These are phyloP conservation scores for Dolichallabes microphthalmus DNA, from an alignment of 2,113 vertebrate species.

Conservation along the genomic window DNA sequence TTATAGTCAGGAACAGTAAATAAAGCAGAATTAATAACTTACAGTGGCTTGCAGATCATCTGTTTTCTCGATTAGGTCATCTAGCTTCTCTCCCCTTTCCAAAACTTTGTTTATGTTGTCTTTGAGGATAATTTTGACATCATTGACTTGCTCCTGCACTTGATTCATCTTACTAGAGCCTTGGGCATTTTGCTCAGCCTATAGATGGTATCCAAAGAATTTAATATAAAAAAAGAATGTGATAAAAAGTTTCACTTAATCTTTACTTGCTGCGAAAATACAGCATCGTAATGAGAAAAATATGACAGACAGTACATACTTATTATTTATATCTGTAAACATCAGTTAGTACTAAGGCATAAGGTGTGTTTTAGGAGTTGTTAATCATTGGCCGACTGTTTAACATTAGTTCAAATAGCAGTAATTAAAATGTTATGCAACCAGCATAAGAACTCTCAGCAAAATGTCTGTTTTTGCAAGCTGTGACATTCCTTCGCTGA, in stretches of 20 bases:
- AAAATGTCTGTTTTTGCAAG: constrained; percentile 4
- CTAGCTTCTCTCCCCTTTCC: constrained; percentile 75
- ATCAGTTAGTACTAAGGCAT: neutral
- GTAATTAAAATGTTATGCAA: constrained; percentile 44
- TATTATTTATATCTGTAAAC: neutral
- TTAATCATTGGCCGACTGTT: neutral
- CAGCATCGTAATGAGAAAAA: neutral
- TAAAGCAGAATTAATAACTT: constrained; percentile 53
- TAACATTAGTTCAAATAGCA: neutral
- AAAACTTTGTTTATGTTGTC: constrained; percentile 83
- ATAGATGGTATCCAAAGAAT: neutral
- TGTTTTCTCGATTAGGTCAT: constrained; percentile 71
- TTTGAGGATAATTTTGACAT: constrained; percentile 79
- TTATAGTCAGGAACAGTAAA: neutral
- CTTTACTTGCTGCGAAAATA: neutral
- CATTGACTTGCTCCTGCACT: constrained; percentile 77
- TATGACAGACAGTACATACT: neutral
- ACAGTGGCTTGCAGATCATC: constrained; percentile 75
- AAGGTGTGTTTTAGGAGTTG: neutral
- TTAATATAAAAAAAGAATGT: neutral
- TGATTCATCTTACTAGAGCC: constrained; percentile 60
- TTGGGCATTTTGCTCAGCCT: constrained; percentile 62
- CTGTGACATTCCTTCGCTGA: constrained; percentile 33
- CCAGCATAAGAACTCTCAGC: neutral
- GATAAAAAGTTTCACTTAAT: neutral